Base-by-base conservation (phyloP, 1,140 invertebrate genomes). In the Halesus radiatus region DNA sequence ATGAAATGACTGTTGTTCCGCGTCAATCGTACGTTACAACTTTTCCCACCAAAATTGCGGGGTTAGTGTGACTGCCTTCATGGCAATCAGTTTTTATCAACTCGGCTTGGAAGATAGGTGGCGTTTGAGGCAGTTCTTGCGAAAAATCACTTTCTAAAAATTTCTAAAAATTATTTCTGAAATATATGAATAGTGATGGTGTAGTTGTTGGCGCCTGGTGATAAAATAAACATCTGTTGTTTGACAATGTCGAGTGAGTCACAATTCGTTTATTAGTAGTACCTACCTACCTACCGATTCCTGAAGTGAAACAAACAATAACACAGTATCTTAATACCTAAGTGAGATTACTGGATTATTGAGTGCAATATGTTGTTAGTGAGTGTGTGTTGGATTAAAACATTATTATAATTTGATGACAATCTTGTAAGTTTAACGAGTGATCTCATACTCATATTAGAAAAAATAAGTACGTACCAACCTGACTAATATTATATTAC, bases 131-230 rank as follows among this genome's bases (percentile, higher is more conserved):
- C 68, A 29, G 68, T 75, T 75, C 72, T 75, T 16, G 72, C 54
- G 54, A 60, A 75, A 75, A 32, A 58, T 72, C 22, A 58, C 72
- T 75, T 75, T 75, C 72, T 75, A 75, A 75, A 75, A 75, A 75
- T 75, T 75, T 58, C 72, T 75, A 75, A 75, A 26, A 32, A 18
- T 60, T 75, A 32, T 75, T 75, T 60, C 72, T 75, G 22, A n/a
- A 15, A n/a, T n/a, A 58, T 29, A n/a, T 32, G 18, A n/a, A 66
- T 18, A 60, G 58, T 60, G 64, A 37, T 37, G 64, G 50, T 50
- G 13, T 68, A 16, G 23, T 37, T n/a, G 23, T 45, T 37, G 3
- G 37, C 26, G 32, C n/a, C 2, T 64, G 37, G 32, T 37, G 26
- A 68, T 32, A 45, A 29, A 18, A 16, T 32, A 50, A 8, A 32